Evolutionary conservation across 2,888 invertebrate genomes (phyloP).

Genomic region (Amblyjoppa proteus): DNA sequence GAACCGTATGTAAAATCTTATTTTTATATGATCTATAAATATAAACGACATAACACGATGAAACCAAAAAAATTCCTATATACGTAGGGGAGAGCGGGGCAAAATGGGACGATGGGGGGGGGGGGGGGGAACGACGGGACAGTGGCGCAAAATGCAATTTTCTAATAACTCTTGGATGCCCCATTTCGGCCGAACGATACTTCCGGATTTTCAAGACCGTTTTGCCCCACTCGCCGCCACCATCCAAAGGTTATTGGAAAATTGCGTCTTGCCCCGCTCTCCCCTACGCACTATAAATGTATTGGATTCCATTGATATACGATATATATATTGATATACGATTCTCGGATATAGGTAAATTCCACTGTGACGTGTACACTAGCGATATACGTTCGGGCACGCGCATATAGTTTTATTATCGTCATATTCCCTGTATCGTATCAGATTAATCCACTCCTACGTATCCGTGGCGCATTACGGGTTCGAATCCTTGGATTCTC

Average conservation of each 20-base stretch:
- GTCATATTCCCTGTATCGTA: constrained; percentile 50
- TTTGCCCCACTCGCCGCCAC: too few species aligned
- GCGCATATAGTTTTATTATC: constrained; percentile 56
- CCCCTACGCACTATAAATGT: background rate
- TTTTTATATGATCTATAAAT: background rate
- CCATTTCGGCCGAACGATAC: too few species aligned
- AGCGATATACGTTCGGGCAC: constrained; percentile 30
- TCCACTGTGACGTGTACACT: constrained; percentile 16
- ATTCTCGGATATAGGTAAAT: constrained; percentile 49
- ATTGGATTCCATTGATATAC: constrained; percentile 24
- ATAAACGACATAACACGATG: background rate
- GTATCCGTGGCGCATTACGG: constrained; percentile 55
- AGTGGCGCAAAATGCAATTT: too few species aligned
- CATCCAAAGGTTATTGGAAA: too few species aligned
- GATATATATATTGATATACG: constrained; percentile 32
- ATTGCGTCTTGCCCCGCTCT: background rate
- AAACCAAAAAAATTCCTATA: constrained; percentile 15
- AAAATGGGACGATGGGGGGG: too few species aligned
- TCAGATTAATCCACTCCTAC: constrained; percentile 60
- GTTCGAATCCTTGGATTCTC: constrained; percentile 55
- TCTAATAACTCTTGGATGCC: too few species aligned
- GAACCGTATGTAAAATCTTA: background rate
- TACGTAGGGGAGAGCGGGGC: background rate
- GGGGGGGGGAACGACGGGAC: too few species aligned
- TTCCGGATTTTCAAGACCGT: too few species aligned